Percentiles rank a stretch among this genome's conserved stretches.
These are phyloP conservation scores for Chloroceryle amazona DNA, from an alignment of 2,797 vertebrate genomes.

Conservation along the genomic window DNA sequence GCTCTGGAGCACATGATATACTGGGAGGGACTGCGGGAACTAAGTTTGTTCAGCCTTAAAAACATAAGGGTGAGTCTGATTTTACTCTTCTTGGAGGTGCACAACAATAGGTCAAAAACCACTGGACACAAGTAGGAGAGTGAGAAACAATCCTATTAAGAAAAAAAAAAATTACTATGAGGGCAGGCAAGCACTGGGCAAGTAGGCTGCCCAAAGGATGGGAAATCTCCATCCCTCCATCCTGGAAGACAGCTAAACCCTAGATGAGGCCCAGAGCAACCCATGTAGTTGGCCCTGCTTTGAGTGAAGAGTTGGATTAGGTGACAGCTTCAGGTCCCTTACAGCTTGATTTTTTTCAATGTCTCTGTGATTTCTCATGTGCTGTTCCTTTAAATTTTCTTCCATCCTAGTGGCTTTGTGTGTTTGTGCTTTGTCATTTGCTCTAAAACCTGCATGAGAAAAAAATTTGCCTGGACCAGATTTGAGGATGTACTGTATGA, in stretches of 20 bases:
- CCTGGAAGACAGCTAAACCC: background rate
- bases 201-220: background rate
- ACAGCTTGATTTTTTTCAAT: background rate
- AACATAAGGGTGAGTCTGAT: background rate
- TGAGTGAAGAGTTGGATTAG: background rate
- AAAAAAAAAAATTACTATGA: background rate
- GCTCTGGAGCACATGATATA: background rate
- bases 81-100: background rate
- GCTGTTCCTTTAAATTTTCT: background rate
- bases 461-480: background rate
- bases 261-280: background rate
- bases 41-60: background rate
- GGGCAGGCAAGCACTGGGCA: background rate
- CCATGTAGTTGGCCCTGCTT: background rate
- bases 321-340: background rate
- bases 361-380: background rate
- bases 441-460: background rate
- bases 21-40: background rate
- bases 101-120: background rate
- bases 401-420: background rate
- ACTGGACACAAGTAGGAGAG: background rate
- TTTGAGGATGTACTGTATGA: background rate
- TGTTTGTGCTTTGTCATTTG: background rate
- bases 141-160: background rate
- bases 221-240: background rate